phyloP scores from a whole-genome alignment of 2,113 vertebrate genomes.

The Synchiropus splendidus region DNA sequence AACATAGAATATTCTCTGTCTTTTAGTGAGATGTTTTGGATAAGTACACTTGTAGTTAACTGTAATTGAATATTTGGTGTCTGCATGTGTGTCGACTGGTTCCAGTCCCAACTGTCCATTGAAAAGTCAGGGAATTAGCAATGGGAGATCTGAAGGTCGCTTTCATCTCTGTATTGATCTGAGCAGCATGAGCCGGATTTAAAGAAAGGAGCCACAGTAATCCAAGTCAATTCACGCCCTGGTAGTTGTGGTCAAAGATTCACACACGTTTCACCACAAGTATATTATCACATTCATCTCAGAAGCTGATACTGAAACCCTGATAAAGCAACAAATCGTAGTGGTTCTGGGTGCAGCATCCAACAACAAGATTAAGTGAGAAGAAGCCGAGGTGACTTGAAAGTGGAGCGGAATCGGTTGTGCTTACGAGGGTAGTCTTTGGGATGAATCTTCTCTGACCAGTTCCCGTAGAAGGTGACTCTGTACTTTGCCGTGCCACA shows the following conservation, averaged over 20 bases:
- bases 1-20: too few species aligned
- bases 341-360: not conserved
- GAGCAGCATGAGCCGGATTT: constrained; percentile 37
- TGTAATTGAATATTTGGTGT: too few species aligned
- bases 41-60: too few species aligned
- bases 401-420: not conserved
- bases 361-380: not conserved
- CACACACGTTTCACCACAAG: constrained; percentile 19
- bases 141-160: constrained; percentile 38
- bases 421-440: constrained; percentile 95
- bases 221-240: constrained; percentile 60
- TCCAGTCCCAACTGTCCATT: constrained; percentile 14
- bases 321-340: not conserved
- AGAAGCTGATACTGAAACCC: too few species aligned
- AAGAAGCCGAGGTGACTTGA: constrained; percentile 1
- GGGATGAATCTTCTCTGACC: constrained; percentile 93
- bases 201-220: constrained; percentile 49
- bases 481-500: constrained; percentile 97
- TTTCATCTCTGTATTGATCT: constrained; percentile 54
- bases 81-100: too few species aligned
- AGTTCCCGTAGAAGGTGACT: constrained; percentile 93
- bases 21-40: too few species aligned
- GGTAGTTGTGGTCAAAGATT: constrained; percentile 55
- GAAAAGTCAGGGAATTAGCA: constrained; percentile 52
- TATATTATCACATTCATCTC: not conserved